Evolutionary conservation across 2,797 vertebrate genomes (phyloP), one percentile per base, ranked within the genome.

Genomic region (Microhierax caerulescens): DNA sequence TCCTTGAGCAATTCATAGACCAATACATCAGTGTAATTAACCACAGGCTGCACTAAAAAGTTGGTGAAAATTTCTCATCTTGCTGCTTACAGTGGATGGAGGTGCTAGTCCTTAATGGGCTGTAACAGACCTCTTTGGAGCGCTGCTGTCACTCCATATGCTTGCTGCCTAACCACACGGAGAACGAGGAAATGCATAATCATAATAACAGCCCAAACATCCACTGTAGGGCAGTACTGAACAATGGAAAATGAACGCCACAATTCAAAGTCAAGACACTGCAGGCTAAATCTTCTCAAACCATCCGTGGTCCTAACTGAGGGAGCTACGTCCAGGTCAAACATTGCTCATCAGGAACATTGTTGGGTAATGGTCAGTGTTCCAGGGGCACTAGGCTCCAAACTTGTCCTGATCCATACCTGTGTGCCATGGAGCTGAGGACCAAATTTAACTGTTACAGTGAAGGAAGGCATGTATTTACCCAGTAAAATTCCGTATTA

Each of bases 1-100:
- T 82, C 86, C 83, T 89, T 79, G 77, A 79, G 70, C 36, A 87
- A 87, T 81, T 82, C 30, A 13, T 64, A 51, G 69, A 53, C 45
- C 41, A n/a, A 7, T 77, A 70, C 36, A 41, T 79, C 53, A 80
- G 37, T 80, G 60, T 61, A 90, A 92, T 93, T 86, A 85, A 37
- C 53, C 16, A 63, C 11, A 54, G 54, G 36, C 22, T 65, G 22
- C 32, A 85, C 57, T 64, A 39, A 45, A 76, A 78, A 36, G 22
- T 22, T 1, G 7, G 34, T 36, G 37, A 67, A 45, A 28, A 13
- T 20, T 48, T 95, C 78, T 88, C 34, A 60, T 56, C 45, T 85
- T 85, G 19, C 51, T 68, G 5, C 57, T 75, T 39, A 3, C 14
- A 36, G 3, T 12, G n/a, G 23, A 36, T 54, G 54, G 67, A 84